Evolutionary conservation across 2,888 invertebrate genomes (phyloP), one percentile per base, ranked within the genome.

Genomic region (Drosophila falleni): DNA sequence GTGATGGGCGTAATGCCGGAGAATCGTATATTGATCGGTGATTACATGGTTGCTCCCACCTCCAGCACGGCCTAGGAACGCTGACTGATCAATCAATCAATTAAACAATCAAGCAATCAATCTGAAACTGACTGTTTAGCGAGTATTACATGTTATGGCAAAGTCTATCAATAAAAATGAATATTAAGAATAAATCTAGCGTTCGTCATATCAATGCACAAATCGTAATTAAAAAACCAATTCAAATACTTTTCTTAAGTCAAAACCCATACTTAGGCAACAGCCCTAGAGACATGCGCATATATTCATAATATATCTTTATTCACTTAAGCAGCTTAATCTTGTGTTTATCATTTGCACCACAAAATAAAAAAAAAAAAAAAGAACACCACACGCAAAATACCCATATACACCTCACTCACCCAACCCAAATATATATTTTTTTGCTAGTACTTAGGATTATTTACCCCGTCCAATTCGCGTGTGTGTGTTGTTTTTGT

Each of bases 1-100:
- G 81, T 95, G 93, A 94, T 95, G 94, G 94, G 94, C 93, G 94
- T 95, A 89, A 93, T 95, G 93, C 93, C 94, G 93, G 95, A 95
- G 93, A 94, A 94, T 93, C 94, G 94, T 91, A 94, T 94, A 93
- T 94, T 95, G 91, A 94, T 94, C 92, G 94, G 94, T 91, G 95
- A 95, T 93, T 95, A 94, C 93, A 93, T 94, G 93, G 93, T 94
- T 92, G 94, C 94, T 80, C 94, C 94, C 91, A 92, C 93, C 90
- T 93, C 94, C 69, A 78, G 66, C 81, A 78, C 90, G 29, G 75
- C 85, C 87, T 78, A 87, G 74, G 78, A 46, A 41, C 26, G 50
- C 67, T 47, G 29, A 19, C 26, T 58, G 46, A 56, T 53, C 55
- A n/a, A 70, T 37, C 23, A 37, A 42, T 31, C 29, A 33, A 55